These are phyloP conservation scores for Cosmia pyralina DNA, from an alignment of 2,888 invertebrate genomes.

Conservation along the genomic window DNA sequence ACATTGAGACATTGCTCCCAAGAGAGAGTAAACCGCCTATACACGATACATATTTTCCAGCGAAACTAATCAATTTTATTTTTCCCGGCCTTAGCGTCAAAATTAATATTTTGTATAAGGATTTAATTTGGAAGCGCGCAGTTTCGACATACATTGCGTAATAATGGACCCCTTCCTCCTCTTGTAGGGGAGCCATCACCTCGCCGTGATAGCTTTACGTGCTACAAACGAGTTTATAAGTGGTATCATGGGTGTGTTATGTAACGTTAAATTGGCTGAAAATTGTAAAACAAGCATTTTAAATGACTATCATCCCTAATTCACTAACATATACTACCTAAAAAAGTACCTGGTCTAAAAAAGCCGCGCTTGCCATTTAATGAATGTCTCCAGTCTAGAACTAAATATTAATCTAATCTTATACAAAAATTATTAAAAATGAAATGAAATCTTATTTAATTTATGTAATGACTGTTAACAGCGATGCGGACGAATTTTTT, in stretches of 20 bases:
- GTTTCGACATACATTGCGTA: constrained; percentile 30
- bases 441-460: too few species aligned
- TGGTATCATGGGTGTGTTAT: constrained; percentile 17
- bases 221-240: constrained; percentile 28
- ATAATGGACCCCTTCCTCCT: constrained; percentile 25
- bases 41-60: constrained; percentile 39
- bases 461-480: too few species aligned
- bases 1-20: constrained; percentile 32
- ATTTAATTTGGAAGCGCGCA: constrained; percentile 45
- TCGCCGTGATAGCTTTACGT: constrained; percentile 19
- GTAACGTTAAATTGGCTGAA: constrained; percentile 8
- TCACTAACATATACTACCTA: not conserved
- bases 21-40: constrained; percentile 16
- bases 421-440: too few species aligned
- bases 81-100: constrained; percentile 31
- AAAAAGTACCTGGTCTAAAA: too few species aligned
- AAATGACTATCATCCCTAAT: constrained; percentile 4
- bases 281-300: constrained; percentile 6
- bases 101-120: constrained; percentile 53
- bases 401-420: too few species aligned
- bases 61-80: constrained; percentile 52
- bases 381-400: too few species aligned
- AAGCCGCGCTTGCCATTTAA: too few species aligned
- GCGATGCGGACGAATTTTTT: too few species aligned
- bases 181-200: constrained; percentile 15